Conservation (phyloP, 2,888 invertebrate species). For the Hylaea fasciaria region DNA sequence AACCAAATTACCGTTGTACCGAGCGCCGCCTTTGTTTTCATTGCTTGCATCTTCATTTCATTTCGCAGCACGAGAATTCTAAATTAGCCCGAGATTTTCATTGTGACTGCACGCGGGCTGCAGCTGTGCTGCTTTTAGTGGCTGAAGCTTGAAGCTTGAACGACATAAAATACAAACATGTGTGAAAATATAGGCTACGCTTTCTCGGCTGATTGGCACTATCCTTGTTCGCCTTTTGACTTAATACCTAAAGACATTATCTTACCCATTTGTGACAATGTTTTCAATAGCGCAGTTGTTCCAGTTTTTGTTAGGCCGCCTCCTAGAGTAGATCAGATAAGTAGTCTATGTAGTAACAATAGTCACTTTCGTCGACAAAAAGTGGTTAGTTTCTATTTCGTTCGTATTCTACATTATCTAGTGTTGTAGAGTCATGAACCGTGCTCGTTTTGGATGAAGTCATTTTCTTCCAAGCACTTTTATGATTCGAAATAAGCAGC, state of each 20-base stretch:
- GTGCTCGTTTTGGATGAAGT: slow-evolving; percentile 8
- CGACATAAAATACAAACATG: neutral
- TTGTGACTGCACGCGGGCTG: slow-evolving; percentile 4
- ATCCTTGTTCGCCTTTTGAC: too few relatives aligned
- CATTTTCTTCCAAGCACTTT: neutral
- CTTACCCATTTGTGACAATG: too few relatives aligned
- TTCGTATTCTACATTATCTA: neutral
- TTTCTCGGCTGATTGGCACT: too few relatives aligned
- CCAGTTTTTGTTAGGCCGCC: neutral
- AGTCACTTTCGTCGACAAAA: neutral
- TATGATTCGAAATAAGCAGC: neutral
- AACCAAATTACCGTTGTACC: slow-evolving; percentile 37
- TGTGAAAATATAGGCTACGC: too few relatives aligned
- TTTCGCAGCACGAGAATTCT: slow-evolving; percentile 27
- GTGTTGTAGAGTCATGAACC: slow-evolving; percentile 8
- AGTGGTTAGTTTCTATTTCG: neutral
- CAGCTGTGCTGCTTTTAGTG: neutral
- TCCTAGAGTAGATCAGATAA: neutral
- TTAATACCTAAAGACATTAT: too few relatives aligned
- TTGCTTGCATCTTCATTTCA: slow-evolving; percentile 40
- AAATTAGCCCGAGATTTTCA: slow-evolving; percentile 24
- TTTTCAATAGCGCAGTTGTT: too few relatives aligned
- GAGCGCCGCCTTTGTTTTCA: slow-evolving; percentile 28
- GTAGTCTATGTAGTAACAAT: neutral
- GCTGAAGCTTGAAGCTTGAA: neutral